Base-by-base conservation (phyloP, 2,113 vertebrate genomes). In the Siniperca knerii region DNA sequence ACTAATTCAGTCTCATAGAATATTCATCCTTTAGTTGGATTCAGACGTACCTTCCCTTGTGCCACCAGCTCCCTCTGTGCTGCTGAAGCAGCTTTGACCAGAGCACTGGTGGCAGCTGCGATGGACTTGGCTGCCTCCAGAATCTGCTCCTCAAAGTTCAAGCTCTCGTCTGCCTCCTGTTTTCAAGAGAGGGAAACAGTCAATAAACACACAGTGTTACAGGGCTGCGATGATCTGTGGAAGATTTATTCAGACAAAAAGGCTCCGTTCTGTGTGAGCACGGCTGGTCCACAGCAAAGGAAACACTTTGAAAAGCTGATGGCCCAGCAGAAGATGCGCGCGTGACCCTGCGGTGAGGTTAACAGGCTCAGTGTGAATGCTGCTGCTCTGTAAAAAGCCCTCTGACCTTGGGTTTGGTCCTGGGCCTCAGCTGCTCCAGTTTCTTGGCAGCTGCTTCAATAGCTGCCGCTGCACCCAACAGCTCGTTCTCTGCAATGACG, bases 391-490 rank as follows among this genome's bases (percentile, higher is more conserved):
- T 79, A 86, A 92, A 92, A 88, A 80, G 67, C 71, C 55, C 82
- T 61, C 79, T 92, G 81, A 98, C 98, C 97, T 98, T 99, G 88
- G 98, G 98, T 78, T 99, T 99, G 93, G 98, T 97, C 48, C 98
- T 95, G 0, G 98, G 98, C 84, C 98, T 98, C 90, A 99, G 96
- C 94, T 99, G 98, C 94, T 99, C 98, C 90, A 99, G 94, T 93
- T 99, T 99, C 95, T 98, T 99, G 93, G 98, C 98, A 44, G 98
- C 98, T n/a, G 98, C 98, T 90, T 99, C 98, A 66, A 99, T 99
- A 21, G 98, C 98, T 0, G 98, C 98, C 0, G 98, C 98, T 0
- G 98, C 98, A 46, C 98, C 98, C 83, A 99, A 87, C 52, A 99
- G 96, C 90, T 99, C 98, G 0, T 99, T 99, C 94, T 99, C 98